Evolutionary conservation across 2,113 vertebrate genomes (phyloP), one percentile per base, ranked within the genome.

Genomic region (Bostrychus sinensis): DNA sequence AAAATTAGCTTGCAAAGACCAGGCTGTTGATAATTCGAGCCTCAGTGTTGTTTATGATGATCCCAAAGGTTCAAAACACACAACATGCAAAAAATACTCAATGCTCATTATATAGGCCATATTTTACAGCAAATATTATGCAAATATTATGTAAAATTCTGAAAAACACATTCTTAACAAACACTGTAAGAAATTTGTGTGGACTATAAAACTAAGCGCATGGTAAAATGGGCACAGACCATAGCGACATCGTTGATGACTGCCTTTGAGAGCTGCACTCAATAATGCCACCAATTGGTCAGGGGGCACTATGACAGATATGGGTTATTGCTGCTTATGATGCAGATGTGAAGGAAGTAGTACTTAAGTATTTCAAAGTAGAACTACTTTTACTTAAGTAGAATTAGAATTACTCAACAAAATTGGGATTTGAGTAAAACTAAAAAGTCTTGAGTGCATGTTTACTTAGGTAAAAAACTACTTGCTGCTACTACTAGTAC

Each of bases 231-330:
- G 14, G 10, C 25, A 39, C 56, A 46, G 4, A 34, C 16, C 13
- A 11, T 1, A 41, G 12, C 4, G 58, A 45, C 19, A 59, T 41
- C 46, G 63, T 26, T 34, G 61, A 54, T 56, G 39, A n/a, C 38
- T 9, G 17, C 6, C 26, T 9, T 26, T 20, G 10, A 3, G 43
- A 30, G 16, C 25, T 57, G 83, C 66, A 72, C 78, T 83, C 83
- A 83, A 90, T 71, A 88, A 88, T 88, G 87, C 87, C 82, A 90
- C 76, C 87, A 63, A 53, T 78, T 88, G 87, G 82, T 63, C 56
- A 19, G 1, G 17, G 1, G 56, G 22, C 13, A 75, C 56, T 56
- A 17, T 51, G 6, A 51, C 74, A 66, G 22, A 28, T 0, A 45
- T 46, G 17, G 6, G 2, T 19, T 39, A 39, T 14, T 39, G n/a